Percentiles rank a stretch among this genome's conserved stretches.
Evolutionary conservation across 2,113 vertebrate genomes (phyloP).

Genomic region (Apus apus): DNA sequence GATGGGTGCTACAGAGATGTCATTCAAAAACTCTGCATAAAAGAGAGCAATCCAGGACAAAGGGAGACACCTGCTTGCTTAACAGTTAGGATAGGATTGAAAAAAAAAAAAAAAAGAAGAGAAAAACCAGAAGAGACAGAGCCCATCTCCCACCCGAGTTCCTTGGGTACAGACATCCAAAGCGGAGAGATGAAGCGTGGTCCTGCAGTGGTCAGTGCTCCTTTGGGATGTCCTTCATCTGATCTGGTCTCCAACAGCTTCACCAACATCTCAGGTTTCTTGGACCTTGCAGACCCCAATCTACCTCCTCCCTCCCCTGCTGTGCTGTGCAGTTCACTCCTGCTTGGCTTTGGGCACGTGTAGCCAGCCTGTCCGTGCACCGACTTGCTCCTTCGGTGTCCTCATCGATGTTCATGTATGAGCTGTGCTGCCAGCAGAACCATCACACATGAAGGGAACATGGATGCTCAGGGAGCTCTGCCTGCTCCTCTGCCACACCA

Average conservation of each 20-base stretch:
- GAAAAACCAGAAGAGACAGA: not conserved
- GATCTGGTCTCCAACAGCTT: not conserved
- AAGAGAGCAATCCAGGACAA: not conserved
- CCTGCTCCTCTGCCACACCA: not conserved
- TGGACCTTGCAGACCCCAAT: not conserved
- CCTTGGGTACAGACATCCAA: not conserved
- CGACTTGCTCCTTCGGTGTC: accelerated
- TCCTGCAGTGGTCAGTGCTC: not conserved
- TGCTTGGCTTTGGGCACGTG: not conserved
- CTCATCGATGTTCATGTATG: accelerated
- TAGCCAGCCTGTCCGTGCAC: not conserved
- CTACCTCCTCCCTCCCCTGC: not conserved
- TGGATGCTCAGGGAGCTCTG: not conserved
- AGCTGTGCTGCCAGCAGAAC: not conserved
- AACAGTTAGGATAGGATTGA: not conserved
- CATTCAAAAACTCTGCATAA: not conserved
- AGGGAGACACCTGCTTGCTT: not conserved
- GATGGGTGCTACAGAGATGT: not conserved
- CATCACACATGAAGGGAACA: accelerated
- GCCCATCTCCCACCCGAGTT: not conserved
- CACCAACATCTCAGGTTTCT: not conserved
- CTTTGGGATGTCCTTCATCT: not conserved
- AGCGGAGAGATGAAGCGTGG: not conserved
- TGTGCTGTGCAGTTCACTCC: not conserved
- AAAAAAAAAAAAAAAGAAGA: not conserved